Conservation (phyloP, 1,140 invertebrate genomes). For the Zaprionus tsacasi region DNA sequence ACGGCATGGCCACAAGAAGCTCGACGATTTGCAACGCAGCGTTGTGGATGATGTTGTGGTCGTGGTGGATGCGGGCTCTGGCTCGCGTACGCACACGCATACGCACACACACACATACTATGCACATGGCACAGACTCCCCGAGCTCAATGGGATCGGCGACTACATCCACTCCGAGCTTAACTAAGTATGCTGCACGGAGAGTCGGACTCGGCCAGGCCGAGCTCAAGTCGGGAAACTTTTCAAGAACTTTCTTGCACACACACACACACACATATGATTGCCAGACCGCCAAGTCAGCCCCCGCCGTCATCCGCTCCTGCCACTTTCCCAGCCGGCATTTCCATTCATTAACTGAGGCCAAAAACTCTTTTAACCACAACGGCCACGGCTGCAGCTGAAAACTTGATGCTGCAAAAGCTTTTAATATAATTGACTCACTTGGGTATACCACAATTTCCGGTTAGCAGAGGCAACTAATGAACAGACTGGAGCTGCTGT, state of each 20-base stretch:
- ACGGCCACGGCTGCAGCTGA: constrained; percentile 38
- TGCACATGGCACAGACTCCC: constrained; percentile 62
- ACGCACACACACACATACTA: constrained; percentile 65
- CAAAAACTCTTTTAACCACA: constrained; percentile 60
- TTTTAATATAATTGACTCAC: constrained; percentile 83
- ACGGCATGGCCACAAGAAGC: constrained; percentile 38
- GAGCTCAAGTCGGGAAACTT: constrained; percentile 36
- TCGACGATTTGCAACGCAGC: constrained; percentile 57
- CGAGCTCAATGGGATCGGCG: constrained; percentile 46
- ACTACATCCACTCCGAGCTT: constrained; percentile 44
- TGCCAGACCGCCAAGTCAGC: constrained; percentile 1
- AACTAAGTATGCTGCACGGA: constrained; percentile 56
- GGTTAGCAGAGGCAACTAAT: constrained; percentile 78
- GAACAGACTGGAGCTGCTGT: constrained; percentile 48
- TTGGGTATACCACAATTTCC: constrained; percentile 79
- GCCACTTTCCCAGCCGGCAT: constrained; percentile 9
- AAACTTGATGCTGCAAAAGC: constrained; percentile 74
- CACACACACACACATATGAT: constrained; percentile 30
- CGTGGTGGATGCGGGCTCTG: constrained; percentile 67
- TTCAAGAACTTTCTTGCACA: constrained; percentile 39
- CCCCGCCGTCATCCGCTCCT: background rate
- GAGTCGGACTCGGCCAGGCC: constrained; percentile 36
- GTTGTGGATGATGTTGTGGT: constrained; percentile 68
- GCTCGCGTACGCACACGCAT: constrained; percentile 43
- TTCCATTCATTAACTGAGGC: constrained; percentile 68